Conservation (phyloP, 2,113 vertebrate species). For the Ploceus nigricollis region DNA sequence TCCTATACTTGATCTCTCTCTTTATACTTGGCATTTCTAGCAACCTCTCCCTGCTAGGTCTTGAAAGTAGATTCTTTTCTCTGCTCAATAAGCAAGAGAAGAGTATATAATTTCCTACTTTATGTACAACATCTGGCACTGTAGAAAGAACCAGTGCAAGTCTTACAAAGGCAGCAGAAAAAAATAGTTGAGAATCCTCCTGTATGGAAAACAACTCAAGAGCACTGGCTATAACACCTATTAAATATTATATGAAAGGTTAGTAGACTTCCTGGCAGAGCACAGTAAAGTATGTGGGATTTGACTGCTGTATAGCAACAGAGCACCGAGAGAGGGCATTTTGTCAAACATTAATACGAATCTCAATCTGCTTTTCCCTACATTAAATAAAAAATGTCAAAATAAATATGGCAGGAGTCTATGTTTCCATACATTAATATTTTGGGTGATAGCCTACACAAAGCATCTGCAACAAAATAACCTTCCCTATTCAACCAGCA, state of each 20-base stretch:
- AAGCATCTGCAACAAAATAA: conserved; percentile 15
- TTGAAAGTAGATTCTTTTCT: conserved; percentile 22
- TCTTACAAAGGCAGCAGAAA: conserved; percentile 26
- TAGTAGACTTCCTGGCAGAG: conserved; percentile 27
- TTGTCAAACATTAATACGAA: not conserved
- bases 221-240: not conserved
- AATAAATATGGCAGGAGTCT: not conserved
- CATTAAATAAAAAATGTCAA: not conserved
- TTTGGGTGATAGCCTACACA: not conserved
- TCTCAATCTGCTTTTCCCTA: not conserved
- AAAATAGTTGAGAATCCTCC: conserved; percentile 14
- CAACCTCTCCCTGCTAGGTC: not conserved
- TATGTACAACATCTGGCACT: not conserved
- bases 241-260: not conserved
- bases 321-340: not conserved
- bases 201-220: not conserved
- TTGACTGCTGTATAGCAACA: not conserved
- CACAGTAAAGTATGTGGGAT: not conserved
- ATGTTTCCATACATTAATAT: not conserved
- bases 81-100: conserved; percentile 5
- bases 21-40: conserved; percentile 25
- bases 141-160: not conserved
- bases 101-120: not conserved
- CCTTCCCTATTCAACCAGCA: not conserved
- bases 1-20: conserved; percentile 13